These are phyloP conservation scores for Poeciliopsis infans DNA, from an alignment of 2,797 vertebrate genomes.

Conservation along the genomic window DNA sequence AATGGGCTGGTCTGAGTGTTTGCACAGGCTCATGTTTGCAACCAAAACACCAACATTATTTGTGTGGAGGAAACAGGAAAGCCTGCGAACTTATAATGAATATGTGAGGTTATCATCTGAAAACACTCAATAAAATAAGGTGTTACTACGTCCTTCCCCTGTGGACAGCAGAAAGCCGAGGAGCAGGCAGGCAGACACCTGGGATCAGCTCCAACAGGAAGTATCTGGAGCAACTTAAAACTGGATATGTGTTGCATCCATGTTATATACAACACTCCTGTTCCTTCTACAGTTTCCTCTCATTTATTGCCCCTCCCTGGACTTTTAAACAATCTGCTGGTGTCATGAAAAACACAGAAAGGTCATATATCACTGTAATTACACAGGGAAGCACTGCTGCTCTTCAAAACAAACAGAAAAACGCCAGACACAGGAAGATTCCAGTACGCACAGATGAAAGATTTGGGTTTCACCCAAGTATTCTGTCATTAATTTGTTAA, in stretches of 20 bases:
- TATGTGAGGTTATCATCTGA: slow-evolving; percentile 52
- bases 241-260: slow-evolving; percentile 41
- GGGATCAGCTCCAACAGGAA: slow-evolving; percentile 66
- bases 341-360: slow-evolving; percentile 38
- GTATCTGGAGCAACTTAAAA: slow-evolving; percentile 57
- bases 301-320: slow-evolving; percentile 23
- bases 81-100: slow-evolving; percentile 42
- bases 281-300: slow-evolving; percentile 44
- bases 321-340: slow-evolving; percentile 42
- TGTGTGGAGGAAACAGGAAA: slow-evolving; percentile 29
- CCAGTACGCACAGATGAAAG: slow-evolving; percentile 16
- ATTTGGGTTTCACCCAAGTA: slow-evolving; percentile 22
- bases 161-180: slow-evolving; percentile 63
- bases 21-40: neutral
- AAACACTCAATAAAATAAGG: slow-evolving; percentile 22
- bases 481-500: slow-evolving; percentile 12
- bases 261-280: slow-evolving; percentile 42
- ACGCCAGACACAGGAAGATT: slow-evolving; percentile 17
- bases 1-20: neutral
- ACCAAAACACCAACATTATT: neutral
- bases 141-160: slow-evolving; percentile 29
- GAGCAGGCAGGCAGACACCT: slow-evolving; percentile 54
- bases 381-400: slow-evolving; percentile 1
- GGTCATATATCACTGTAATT: slow-evolving; percentile 11
- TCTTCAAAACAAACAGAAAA: slow-evolving; percentile 19